phyloP scores from a whole-genome alignment of 2,113 vertebrate species.

The Hippocampus zosterae region DNA sequence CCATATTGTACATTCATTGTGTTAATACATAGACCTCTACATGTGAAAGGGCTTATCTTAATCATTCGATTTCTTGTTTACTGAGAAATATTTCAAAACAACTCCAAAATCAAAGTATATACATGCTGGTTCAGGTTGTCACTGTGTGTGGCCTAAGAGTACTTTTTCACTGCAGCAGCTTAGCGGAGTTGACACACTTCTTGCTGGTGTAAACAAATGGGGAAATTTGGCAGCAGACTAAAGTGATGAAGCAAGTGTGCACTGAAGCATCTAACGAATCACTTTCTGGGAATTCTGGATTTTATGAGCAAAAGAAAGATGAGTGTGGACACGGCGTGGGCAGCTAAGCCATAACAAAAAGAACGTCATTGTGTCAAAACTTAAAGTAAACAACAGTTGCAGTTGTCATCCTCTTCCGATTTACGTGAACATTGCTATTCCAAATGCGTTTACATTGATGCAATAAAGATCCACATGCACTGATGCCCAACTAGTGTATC shows the following conservation, averaged over 20 bases:
- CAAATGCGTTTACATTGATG: too few relatives aligned
- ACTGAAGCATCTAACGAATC: conserved; percentile 68
- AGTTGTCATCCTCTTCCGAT: conserved; percentile 23
- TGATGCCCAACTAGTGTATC: too few relatives aligned
- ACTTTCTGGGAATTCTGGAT: conserved; percentile 61
- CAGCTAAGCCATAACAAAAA: conserved; percentile 26
- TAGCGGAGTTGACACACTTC: conserved; percentile 56
- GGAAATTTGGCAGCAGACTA: conserved; percentile 64
- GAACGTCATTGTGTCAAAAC: conserved; percentile 30
- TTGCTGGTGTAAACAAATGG: conserved; percentile 65
- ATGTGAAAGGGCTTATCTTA: background rate
- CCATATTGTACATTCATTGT: background rate
- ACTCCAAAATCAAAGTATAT: conserved; percentile 43
- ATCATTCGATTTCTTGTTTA: conserved; percentile 26
- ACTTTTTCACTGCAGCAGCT: conserved; percentile 37
- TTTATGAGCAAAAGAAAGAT: conserved; percentile 65
- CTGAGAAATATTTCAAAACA: conserved; percentile 33
- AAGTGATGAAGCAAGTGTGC: conserved; percentile 69
- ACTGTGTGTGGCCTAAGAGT: conserved; percentile 64
- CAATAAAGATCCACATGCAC: too few relatives aligned
- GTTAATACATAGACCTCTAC: background rate
- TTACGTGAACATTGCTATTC: too few relatives aligned
- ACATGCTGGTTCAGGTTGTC: conserved; percentile 51
- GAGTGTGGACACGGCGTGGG: conserved; percentile 44
- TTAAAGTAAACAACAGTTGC: conserved; percentile 24